Evolutionary conservation across 37 sponge, comb jelly and placozoan genomes (phyloP).

Genomic region (Aplysina aerophoba): DNA sequence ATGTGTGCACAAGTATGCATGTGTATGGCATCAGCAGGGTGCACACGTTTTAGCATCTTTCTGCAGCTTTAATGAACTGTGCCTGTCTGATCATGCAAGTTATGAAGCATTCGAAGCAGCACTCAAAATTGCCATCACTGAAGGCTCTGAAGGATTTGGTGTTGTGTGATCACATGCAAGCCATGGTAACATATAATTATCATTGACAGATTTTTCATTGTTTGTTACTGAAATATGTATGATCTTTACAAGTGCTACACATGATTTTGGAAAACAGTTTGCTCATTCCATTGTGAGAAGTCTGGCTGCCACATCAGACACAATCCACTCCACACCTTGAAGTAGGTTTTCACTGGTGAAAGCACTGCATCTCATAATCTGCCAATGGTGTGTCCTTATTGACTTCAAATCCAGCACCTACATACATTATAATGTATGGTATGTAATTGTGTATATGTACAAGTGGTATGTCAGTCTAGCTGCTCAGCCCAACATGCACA

Average conservation of each 20-base stretch:
- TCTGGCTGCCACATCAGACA: conserved; percentile 92
- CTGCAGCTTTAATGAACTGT: conserved; percentile 88
- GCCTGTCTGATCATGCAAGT: conserved; percentile 78
- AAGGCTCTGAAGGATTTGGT: conserved; percentile 91
- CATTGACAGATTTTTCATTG: no score
- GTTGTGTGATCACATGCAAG: conserved; percentile 20
- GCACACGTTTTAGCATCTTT: neutral
- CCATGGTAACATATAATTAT: no score
- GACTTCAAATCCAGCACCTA: conserved; percentile 79
- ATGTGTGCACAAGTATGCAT: neutral
- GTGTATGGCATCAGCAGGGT: conserved; percentile 76
- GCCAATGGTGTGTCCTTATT: conserved; percentile 98
- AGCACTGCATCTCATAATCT: conserved; percentile 90
- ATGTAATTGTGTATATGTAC: no score
- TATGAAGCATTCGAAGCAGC: conserved; percentile 80
- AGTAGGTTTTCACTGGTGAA: conserved; percentile 92
- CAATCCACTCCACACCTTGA: conserved; percentile 95
- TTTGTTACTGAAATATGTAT: no score
- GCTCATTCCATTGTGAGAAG: conserved; percentile 96
- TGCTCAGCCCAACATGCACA: no score
- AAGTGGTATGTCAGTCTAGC: no score
- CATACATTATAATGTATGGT: neutral
- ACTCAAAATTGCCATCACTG: conserved; percentile 80
- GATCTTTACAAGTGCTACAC: no score
- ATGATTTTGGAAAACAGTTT: neutral